Conservation (phyloP, 2,888 invertebrate genomes). For the Shargacucullia verbasci region DNA sequence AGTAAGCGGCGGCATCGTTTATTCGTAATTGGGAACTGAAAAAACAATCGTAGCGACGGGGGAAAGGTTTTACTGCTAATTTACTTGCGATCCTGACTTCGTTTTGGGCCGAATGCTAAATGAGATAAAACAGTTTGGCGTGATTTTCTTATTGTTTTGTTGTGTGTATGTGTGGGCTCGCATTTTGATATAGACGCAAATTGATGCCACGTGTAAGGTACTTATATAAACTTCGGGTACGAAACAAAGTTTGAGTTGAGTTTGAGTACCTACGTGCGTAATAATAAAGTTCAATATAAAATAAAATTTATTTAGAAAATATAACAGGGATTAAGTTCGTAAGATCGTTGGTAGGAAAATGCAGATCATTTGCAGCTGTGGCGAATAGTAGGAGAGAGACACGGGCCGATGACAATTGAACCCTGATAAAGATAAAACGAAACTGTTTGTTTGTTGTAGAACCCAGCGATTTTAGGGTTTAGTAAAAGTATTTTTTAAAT, state of each 20-base stretch:
- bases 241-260: too few species aligned
- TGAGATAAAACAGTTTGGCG: constrained; percentile 59
- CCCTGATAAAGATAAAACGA: background rate
- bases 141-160: constrained; percentile 45
- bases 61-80: constrained; percentile 78
- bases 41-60: constrained; percentile 76
- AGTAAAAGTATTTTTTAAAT: constrained; percentile 18
- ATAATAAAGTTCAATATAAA: too few species aligned
- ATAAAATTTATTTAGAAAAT: too few species aligned
- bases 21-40: constrained; percentile 81
- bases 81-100: constrained; percentile 66
- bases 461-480: constrained; percentile 3
- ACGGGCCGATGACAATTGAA: constrained; percentile 3
- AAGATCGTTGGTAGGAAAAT: too few species aligned
- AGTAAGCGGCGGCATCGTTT: constrained; percentile 77
- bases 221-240: too few species aligned
- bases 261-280: too few species aligned
- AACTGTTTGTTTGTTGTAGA: background rate
- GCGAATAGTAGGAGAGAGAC: too few species aligned
- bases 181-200: too few species aligned
- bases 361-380: too few species aligned
- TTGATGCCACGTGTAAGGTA: too few species aligned
- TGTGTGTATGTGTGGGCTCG: background rate
- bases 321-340: too few species aligned
- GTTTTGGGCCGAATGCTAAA: constrained; percentile 68